These are phyloP conservation scores for Pachyrhynchus sulphureomaculatus DNA, from an alignment of 1,140 invertebrate genomes.

Conservation along the genomic window DNA sequence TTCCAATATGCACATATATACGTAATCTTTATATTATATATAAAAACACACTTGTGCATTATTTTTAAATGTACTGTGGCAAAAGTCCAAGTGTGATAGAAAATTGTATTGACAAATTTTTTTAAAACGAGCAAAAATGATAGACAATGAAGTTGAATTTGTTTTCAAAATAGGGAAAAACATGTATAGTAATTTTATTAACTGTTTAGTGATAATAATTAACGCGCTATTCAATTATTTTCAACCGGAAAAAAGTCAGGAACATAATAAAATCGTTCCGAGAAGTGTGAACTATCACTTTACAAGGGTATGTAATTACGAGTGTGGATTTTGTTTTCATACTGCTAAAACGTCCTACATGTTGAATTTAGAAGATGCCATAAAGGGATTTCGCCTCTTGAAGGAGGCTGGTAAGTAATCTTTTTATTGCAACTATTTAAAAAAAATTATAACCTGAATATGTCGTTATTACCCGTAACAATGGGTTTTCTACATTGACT, in stretches of 20 bases:
- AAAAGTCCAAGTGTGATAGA: background rate
- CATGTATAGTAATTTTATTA: background rate
- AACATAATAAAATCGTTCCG: slow-evolving; percentile 37
- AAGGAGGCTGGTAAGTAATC: slow-evolving; percentile 45
- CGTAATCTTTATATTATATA: too few species aligned
- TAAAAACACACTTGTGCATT: background rate
- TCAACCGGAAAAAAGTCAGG: background rate
- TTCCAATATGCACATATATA: too few species aligned
- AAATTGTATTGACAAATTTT: background rate
- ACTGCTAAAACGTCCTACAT: slow-evolving; percentile 53
- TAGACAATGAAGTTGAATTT: background rate
- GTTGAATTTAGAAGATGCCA: slow-evolving; percentile 50
- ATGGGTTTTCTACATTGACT: too few species aligned
- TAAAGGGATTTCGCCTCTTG: slow-evolving; percentile 47
- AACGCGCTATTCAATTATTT: background rate
- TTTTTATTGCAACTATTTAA: background rate
- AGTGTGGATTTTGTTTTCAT: slow-evolving; percentile 55
- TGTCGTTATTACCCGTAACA: too few species aligned
- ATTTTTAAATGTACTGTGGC: too few species aligned
- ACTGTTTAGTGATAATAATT: background rate
- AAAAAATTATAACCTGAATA: too few species aligned
- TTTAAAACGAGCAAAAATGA: too few species aligned
- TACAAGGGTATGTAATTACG: slow-evolving; percentile 52
- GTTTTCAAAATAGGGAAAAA: background rate
- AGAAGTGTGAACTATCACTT: slow-evolving; percentile 55